Conservation (phyloP, 2,888 invertebrate genomes). For the Oxycera nigricornis region DNA sequence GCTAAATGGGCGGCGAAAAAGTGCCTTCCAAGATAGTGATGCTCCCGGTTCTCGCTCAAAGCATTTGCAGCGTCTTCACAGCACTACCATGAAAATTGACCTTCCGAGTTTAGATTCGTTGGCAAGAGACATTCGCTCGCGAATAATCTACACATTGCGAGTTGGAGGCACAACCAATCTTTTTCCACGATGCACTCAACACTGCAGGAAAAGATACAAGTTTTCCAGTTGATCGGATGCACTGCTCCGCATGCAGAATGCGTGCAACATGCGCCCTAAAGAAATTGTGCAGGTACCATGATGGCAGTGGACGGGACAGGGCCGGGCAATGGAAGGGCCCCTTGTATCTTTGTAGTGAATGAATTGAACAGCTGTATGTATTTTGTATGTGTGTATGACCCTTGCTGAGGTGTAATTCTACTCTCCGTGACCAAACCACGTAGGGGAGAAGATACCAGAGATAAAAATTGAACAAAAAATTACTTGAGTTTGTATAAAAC, state of each 20-base stretch:
- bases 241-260: background rate
- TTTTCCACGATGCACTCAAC: background rate
- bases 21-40: background rate
- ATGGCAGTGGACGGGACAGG: background rate
- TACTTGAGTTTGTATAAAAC: no score
- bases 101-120: background rate
- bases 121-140: background rate
- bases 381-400: slow-evolving; percentile 8
- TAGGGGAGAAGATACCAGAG: background rate
- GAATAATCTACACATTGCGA: background rate
- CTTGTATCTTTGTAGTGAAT: background rate
- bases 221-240: background rate
- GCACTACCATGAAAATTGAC: background rate
- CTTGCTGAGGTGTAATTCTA: background rate
- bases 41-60: background rate
- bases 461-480: no score
- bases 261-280: background rate
- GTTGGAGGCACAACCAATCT: background rate
- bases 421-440: background rate
- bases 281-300: background rate
- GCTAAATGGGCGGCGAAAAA: no score
- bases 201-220: background rate
- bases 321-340: background rate
- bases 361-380: background rate
- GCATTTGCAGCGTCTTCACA: background rate